Percentiles rank a stretch among this genome's conserved stretches.
These are phyloP conservation scores for Maconellicoccus hirsutus DNA, from an alignment of 1,140 invertebrate species.

Conservation along the genomic window DNA sequence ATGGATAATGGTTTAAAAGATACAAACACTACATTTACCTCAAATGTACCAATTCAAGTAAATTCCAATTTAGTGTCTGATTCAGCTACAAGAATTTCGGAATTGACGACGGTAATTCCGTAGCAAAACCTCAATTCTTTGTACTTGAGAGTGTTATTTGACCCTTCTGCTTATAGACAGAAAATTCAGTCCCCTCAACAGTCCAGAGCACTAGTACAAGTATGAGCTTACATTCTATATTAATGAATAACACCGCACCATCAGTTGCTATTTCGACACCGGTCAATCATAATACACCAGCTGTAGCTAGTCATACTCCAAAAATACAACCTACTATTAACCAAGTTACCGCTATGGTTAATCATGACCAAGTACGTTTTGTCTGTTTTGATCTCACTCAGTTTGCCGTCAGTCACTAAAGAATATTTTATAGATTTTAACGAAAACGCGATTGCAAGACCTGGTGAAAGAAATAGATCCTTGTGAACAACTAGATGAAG, in stretches of 20 bases:
- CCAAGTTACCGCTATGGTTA: not conserved
- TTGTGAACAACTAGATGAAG: conserved; percentile 89
- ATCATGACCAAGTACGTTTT: not conserved
- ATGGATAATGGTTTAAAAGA: not conserved
- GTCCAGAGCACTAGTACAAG: not conserved
- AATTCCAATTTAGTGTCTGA: not conserved
- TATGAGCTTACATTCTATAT: not conserved
- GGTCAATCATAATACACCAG: not conserved
- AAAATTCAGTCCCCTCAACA: not conserved
- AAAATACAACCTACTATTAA: not conserved
- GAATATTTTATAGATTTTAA: conserved; percentile 47
- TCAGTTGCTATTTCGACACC: not conserved
- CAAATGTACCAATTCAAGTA: not conserved
- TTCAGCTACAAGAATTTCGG: not conserved
- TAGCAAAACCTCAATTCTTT: not conserved
- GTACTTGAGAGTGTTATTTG: not conserved
- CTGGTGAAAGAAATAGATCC: conserved; percentile 88
- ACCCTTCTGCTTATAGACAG: not conserved
- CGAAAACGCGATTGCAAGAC: conserved; percentile 74
- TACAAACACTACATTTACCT: not conserved
- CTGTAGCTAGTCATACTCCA: not conserved
- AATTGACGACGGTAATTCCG: not conserved
- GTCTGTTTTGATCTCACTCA: not conserved
- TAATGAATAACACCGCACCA: not conserved
- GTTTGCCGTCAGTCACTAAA: not conserved